Evolutionary conservation across 2,888 invertebrate genomes (phyloP), one percentile per base, ranked within the genome.

Genomic region (Linyphia triangularis): DNA sequence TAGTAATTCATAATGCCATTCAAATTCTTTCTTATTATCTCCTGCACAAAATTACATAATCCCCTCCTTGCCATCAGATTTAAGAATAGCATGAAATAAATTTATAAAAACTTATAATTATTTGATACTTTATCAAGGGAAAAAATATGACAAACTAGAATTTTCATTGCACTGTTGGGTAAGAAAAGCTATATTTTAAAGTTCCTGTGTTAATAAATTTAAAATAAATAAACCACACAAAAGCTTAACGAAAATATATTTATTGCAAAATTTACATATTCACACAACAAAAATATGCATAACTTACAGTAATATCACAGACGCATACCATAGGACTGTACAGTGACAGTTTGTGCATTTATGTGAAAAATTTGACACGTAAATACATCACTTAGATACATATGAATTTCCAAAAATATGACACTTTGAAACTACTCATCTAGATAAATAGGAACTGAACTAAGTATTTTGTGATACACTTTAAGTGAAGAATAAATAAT

Each of bases 291-390:
- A 43, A 7, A 61, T 19, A 61, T 26, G 26, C 22, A 26, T 10
- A 61, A 61, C 22, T 26, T 61, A 61, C 24, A 43, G 16, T 61
- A 61, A 61, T 61, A 61, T 61, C 61, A 61, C 61, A 61, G 57
- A 22, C 57, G 6, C 19, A 19, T 57, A n/a, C 6, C 6, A 57
- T 22, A 16, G 22, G n/a, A 2, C 1, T 57, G 22, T 19, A n/a
- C 57, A 57, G 6, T 57, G 16, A n/a, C n/a, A 16, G 22, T 10
- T 16, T 7, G 13, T 22, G 61, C 22, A 26, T 0, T 22, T 61
- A 43, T 16, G 43, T 43, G 43, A 43, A 43, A 43, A 16, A 43
- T 43, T 43, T 43, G 43, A 43, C 43, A 43, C 43, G 16, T 9
- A 43, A 43, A 43, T 43, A 16, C 43, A 43, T 13, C 43, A 13